Percentiles rank a stretch among this genome's conserved stretches.
These are phyloP conservation scores for Benthosema pterotum DNA, from an alignment of 2,797 vertebrate species.

Conservation along the genomic window DNA sequence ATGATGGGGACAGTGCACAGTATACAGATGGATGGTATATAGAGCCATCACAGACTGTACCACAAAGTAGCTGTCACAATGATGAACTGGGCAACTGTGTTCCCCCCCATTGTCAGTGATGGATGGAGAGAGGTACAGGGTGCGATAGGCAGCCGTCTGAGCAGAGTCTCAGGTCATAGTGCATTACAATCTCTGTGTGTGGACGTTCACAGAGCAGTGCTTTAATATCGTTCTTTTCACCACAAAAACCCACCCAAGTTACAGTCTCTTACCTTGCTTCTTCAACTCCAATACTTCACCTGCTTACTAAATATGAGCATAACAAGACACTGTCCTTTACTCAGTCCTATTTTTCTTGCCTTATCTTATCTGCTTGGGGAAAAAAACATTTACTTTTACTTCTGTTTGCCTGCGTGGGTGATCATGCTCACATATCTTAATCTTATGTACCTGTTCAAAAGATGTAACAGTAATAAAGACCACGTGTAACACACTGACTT, in stretches of 20 bases:
- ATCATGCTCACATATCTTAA: not conserved
- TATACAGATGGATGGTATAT: slow-evolving; percentile 26
- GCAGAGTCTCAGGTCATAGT: slow-evolving; percentile 48
- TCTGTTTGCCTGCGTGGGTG: slow-evolving; percentile 4
- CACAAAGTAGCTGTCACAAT: slow-evolving; percentile 45
- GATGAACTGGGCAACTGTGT: slow-evolving; percentile 26
- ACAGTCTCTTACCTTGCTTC: slow-evolving; percentile 1
- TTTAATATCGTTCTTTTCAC: slow-evolving; percentile 36
- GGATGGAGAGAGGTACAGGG: slow-evolving; percentile 33
- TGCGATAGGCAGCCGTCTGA: slow-evolving; percentile 38
- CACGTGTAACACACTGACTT: not conserved
- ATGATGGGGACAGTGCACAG: slow-evolving; percentile 13
- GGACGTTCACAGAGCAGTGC: slow-evolving; percentile 58
- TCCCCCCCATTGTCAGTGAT: slow-evolving; percentile 26
- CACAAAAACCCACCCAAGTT: slow-evolving; percentile 30
- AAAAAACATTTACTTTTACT: slow-evolving; percentile 21
- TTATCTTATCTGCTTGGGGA: slow-evolving; percentile 3
- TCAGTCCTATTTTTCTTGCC: slow-evolving; percentile 15
- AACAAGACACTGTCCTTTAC: slow-evolving; percentile 31
- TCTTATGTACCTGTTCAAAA: too few relatives aligned
- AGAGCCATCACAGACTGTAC: slow-evolving; percentile 30
- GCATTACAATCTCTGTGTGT: slow-evolving; percentile 52
- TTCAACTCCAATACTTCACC: slow-evolving; percentile 36
- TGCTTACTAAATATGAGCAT: slow-evolving; percentile 45
- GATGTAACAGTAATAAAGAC: too few relatives aligned